Percentiles rank a stretch among this genome's conserved stretches.
phyloP scores from a whole-genome alignment of 2,797 vertebrate genomes.

The Chrysocyon brachyurus region DNA sequence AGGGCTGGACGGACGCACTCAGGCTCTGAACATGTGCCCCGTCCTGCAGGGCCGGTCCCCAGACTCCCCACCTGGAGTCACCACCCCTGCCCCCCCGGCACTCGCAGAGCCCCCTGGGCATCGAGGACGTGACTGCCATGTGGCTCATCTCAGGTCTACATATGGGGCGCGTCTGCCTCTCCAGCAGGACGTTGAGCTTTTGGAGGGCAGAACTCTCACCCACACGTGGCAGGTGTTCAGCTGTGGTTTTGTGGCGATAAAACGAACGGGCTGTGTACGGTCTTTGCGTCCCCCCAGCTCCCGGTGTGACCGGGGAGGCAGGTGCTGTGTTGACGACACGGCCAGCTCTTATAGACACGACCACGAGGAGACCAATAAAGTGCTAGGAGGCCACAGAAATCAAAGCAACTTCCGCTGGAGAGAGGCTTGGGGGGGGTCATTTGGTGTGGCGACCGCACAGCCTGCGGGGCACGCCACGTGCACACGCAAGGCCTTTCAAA shows the following conservation, averaged over 20 bases:
- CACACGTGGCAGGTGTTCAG: not conserved
- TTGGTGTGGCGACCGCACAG: too few species aligned
- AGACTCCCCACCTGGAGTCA: not conserved
- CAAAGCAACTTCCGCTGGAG: not conserved
- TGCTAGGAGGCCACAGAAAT: not conserved
- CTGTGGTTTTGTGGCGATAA: not conserved
- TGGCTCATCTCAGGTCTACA: not conserved
- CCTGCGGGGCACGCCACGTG: too few species aligned
- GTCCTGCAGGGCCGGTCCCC: not conserved
- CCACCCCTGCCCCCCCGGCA: not conserved
- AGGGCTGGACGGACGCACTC: not conserved
- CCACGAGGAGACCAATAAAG: constrained; percentile 44
- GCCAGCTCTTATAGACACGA: not conserved
- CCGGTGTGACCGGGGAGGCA: not conserved
- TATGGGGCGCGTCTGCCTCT: not conserved
- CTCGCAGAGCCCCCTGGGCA: not conserved
- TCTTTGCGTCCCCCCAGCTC: not conserved
- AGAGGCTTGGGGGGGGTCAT: not conserved
- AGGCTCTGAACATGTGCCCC: not conserved
- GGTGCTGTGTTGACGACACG: not conserved
- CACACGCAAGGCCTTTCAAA: not conserved
- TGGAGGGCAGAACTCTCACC: constrained; percentile 21
- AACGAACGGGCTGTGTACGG: not conserved
- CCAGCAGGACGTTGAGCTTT: not conserved
- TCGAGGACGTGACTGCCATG: not conserved